Evolutionary conservation across 1,140 invertebrate genomes (phyloP).

Genomic region (Pachyrhynchus sulphureomaculatus): DNA sequence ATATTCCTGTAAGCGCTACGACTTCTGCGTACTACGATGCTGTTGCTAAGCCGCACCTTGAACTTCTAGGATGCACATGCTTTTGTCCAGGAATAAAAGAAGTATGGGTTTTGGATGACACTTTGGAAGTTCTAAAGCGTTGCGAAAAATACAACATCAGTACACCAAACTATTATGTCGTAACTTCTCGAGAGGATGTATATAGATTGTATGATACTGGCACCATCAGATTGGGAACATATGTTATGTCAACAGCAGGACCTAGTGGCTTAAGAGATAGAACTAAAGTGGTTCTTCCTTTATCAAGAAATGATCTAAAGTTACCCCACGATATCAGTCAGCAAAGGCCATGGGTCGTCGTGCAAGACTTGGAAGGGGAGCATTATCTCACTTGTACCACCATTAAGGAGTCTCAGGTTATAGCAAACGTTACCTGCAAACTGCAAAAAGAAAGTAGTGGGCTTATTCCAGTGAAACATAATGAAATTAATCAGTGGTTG

Average conservation of each 20-base stretch:
- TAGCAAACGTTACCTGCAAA: slow-evolving; percentile 76
- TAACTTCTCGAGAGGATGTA: slow-evolving; percentile 67
- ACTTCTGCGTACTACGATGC: slow-evolving; percentile 77
- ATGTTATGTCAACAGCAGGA: slow-evolving; percentile 72
- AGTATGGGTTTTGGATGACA: slow-evolving; percentile 71
- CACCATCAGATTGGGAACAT: slow-evolving; percentile 60
- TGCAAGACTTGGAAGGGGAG: slow-evolving; percentile 70
- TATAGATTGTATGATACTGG: slow-evolving; percentile 68
- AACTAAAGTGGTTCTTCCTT: slow-evolving; percentile 66
- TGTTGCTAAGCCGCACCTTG: slow-evolving; percentile 74
- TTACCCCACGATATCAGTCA: slow-evolving; percentile 68
- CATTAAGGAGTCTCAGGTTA: slow-evolving; percentile 69
- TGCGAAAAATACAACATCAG: slow-evolving; percentile 63
- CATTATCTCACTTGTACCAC: slow-evolving; percentile 79
- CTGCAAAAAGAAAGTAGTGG: slow-evolving; percentile 66
- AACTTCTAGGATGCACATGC: slow-evolving; percentile 72
- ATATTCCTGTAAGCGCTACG: slow-evolving; percentile 73
- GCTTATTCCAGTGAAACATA: slow-evolving; percentile 66
- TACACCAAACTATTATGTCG: slow-evolving; percentile 64
- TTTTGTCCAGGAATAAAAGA: slow-evolving; percentile 73
- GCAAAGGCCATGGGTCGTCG: slow-evolving; percentile 73
- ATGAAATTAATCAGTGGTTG: slow-evolving; percentile 70
- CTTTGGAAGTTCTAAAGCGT: slow-evolving; percentile 66
- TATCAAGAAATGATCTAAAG: slow-evolving; percentile 61
- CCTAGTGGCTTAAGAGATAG: slow-evolving; percentile 68